These are phyloP conservation scores for Mesitornis unicolor DNA, from an alignment of 2,113 vertebrate species.

Conservation along the genomic window DNA sequence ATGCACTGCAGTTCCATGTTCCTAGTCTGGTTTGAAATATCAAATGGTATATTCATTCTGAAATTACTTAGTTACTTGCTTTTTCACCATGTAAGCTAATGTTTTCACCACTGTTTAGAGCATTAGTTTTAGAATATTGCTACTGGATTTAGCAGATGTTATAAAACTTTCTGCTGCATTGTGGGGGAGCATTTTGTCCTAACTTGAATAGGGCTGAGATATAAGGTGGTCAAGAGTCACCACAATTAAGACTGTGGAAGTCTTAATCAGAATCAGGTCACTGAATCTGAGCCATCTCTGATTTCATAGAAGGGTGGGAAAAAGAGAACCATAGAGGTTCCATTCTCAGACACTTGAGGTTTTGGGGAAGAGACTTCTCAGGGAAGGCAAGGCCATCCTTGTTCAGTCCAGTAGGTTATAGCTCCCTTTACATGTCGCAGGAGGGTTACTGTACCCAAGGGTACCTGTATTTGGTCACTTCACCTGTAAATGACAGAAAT, in stretches of 20 bases:
- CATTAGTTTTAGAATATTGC: neutral
- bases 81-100: neutral
- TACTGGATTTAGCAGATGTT: neutral
- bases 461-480: neutral
- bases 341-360: neutral
- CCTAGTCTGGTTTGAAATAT: neutral
- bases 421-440: rapidly evolving
- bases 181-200: neutral
- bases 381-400: neutral
- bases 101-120: neutral
- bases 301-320: neutral
- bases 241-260: neutral
- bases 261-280: neutral
- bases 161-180: neutral
- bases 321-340: neutral
- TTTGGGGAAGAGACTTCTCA: neutral
- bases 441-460: neutral
- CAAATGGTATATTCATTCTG: neutral
- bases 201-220: neutral
- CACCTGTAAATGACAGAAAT: neutral
- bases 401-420: neutral
- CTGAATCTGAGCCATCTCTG: neutral
- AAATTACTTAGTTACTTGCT: neutral
- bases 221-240: neutral
- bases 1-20: neutral